Evolutionary conservation across 2,797 vertebrate genomes (phyloP).

Genomic region (Anabacerthia variegaticeps): DNA sequence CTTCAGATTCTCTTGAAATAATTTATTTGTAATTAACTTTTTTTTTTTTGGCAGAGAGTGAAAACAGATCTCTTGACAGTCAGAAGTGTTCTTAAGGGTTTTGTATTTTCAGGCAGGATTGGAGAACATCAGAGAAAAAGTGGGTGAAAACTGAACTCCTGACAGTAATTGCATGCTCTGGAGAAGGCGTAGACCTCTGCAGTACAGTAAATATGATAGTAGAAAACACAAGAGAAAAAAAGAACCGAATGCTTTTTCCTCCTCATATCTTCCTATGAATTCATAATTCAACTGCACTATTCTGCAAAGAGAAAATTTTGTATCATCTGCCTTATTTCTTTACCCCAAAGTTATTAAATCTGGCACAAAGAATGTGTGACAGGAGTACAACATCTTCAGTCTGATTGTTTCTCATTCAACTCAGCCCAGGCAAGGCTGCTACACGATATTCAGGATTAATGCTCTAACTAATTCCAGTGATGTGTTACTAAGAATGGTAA

Average conservation of each 20-base stretch:
- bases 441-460: neutral
- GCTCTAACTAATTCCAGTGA: neutral
- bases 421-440: neutral
- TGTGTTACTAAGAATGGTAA: slow-evolving; percentile 55
- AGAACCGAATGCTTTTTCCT: neutral
- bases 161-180: neutral
- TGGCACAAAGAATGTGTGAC: neutral
- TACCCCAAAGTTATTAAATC: neutral
- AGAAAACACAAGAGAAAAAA: neutral
- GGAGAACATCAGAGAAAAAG: neutral
- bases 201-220: neutral
- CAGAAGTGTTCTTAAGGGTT: neutral
- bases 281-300: neutral
- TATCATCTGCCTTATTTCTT: neutral
- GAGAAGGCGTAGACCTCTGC: neutral
- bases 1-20: slow-evolving; percentile 2
- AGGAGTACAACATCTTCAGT: neutral
- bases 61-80: neutral
- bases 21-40: neutral
- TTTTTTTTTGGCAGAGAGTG: neutral
- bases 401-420: neutral
- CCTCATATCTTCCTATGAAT: neutral
- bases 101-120: neutral
- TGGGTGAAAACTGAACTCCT: neutral
- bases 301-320: neutral